Evolutionary conservation across 2,888 invertebrate genomes (phyloP).

Genomic region (Drosophila borealis): DNA sequence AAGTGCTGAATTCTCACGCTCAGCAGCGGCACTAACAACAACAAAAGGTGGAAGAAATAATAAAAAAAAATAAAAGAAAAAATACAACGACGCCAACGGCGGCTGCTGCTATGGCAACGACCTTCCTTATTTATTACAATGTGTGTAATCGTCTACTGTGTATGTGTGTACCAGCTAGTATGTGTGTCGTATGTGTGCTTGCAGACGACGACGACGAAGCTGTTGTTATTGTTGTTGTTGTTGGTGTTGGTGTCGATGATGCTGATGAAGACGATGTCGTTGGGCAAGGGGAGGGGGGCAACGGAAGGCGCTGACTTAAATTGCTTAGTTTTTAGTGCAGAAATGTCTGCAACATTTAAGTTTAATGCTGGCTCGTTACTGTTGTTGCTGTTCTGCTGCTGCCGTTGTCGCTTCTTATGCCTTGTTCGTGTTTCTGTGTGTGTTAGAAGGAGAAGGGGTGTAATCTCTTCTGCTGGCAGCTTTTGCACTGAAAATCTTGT

Average conservation of each 20-base stretch:
- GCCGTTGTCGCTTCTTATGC: conserved; percentile 49
- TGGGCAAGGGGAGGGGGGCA: conserved; percentile 6
- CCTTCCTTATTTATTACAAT: conserved; percentile 83
- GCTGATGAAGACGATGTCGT: conserved; percentile 13
- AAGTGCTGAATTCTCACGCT: conserved; percentile 67
- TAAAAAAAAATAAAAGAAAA: conserved; percentile 20
- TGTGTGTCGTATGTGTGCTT: conserved; percentile 41
- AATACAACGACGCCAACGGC: conserved; percentile 51
- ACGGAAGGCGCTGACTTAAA: conserved; percentile 62
- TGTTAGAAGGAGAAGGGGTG: conserved; percentile 14
- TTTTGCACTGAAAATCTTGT: conserved; percentile 57
- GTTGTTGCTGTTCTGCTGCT: conserved; percentile 42
- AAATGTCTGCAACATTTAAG: conserved; percentile 76
- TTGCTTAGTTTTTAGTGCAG: conserved; percentile 77
- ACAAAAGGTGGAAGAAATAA: conserved; percentile 34
- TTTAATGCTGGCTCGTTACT: conserved; percentile 68
- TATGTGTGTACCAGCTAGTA: conserved; percentile 33
- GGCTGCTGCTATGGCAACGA: conserved; percentile 82
- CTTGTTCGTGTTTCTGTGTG: conserved; percentile 35
- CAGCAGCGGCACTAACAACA: conserved; percentile 44
- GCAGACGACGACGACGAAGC: conserved; percentile 30
- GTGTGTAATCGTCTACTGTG: conserved; percentile 67
- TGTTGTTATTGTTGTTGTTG: conserved; percentile 14
- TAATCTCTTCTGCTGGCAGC: conserved; percentile 56
- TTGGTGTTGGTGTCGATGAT: conserved; percentile 37